Conservation (phyloP, 2,113 vertebrate genomes). For the Catharus bicknelli region DNA sequence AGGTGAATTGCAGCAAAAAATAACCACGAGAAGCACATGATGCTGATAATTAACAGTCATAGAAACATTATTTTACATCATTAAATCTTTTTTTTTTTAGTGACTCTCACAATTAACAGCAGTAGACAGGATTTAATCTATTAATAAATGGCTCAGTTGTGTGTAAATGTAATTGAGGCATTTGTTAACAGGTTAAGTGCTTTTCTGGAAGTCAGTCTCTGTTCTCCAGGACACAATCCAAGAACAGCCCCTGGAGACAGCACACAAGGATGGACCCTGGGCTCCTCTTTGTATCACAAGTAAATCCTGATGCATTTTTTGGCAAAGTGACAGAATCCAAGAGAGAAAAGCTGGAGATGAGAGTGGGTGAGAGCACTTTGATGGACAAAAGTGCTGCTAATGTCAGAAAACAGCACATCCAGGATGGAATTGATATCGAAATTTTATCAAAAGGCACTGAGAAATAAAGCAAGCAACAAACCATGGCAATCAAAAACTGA, state of each 20-base stretch:
- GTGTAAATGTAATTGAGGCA: background rate
- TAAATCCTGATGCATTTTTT: conserved; percentile 8
- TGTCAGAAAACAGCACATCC: background rate
- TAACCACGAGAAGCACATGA: background rate
- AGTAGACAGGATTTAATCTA: background rate
- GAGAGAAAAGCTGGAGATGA: background rate
- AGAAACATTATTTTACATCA: background rate
- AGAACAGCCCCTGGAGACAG: background rate
- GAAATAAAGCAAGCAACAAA: background rate
- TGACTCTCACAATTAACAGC: background rate
- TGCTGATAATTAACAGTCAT: background rate
- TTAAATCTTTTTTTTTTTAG: background rate
- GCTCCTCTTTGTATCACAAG: background rate
- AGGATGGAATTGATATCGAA: background rate
- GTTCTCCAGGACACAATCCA: background rate
- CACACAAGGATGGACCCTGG: background rate
- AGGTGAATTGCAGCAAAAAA: background rate
- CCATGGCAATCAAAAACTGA: background rate
- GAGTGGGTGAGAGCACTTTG: background rate
- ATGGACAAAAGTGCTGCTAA: background rate
- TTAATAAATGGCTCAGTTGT: background rate
- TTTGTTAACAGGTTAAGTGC: background rate
- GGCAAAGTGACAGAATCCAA: conserved; percentile 25
- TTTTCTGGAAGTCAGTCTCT: background rate
- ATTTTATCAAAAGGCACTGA: background rate